Conservation (phyloP, 2,888 invertebrate genomes). For the Cerastoderma edule region DNA sequence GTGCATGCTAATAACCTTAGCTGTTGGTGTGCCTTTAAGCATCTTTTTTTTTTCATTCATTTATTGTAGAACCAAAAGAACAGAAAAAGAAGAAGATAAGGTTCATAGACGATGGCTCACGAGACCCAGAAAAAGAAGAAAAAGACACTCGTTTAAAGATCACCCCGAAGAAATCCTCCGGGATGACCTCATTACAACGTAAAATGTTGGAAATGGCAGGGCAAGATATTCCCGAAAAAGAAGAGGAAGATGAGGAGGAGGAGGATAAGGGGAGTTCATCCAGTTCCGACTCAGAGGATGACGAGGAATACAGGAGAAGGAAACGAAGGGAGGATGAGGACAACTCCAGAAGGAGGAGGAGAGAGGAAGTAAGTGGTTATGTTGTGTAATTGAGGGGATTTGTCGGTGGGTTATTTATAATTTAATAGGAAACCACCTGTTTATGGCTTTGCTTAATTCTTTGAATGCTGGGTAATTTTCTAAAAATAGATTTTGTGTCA, state of each 20-base stretch:
- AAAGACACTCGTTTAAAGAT: conserved; percentile 76
- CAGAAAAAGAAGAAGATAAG: conserved; percentile 85
- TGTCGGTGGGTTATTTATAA: no score
- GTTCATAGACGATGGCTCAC: conserved; percentile 87
- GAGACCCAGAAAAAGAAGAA: conserved; percentile 81
- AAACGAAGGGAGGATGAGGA: conserved; percentile 20
- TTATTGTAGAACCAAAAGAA: conserved; percentile 62
- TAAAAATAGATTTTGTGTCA: no score
- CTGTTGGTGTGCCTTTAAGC: no score
- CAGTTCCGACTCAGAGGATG: conserved; percentile 47
- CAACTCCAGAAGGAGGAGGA: no score
- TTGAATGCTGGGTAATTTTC: no score
- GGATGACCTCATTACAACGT: conserved; percentile 88
- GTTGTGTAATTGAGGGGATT: no score
- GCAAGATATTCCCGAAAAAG: conserved; percentile 91
- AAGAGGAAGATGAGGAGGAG: conserved; percentile 52
- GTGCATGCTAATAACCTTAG: no score
- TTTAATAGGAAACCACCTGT: no score
- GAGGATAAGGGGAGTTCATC: conserved; percentile 47
- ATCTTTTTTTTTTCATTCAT: no score
- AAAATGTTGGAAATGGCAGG: conserved; percentile 94
- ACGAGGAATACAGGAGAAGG: conserved; percentile 40
- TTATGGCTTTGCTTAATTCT: no score
- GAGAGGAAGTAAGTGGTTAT: no score
- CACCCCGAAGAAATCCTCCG: conserved; percentile 50